Evolutionary conservation across 64 coral and sea anemone species (phyloP).

Genomic region (Platygyra sinensis): DNA sequence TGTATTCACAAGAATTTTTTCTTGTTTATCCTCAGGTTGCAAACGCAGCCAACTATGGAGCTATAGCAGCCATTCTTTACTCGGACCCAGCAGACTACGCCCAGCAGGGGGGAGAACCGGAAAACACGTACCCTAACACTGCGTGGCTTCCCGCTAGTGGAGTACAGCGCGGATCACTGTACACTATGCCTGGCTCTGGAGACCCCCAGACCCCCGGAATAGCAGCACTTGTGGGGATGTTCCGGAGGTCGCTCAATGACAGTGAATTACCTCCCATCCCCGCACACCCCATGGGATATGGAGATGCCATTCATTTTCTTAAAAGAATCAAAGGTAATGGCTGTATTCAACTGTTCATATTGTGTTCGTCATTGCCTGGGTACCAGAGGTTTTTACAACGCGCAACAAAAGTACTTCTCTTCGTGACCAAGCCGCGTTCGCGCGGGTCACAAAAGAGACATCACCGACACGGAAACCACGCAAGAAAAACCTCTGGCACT

Average conservation of each 20-base stretch:
- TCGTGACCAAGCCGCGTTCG: too few species aligned
- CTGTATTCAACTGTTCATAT: too few species aligned
- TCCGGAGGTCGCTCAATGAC: conserved; percentile 44
- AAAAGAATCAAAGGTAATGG: conserved; percentile 53
- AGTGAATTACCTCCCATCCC: conserved; percentile 76
- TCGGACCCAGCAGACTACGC: conserved; percentile 87
- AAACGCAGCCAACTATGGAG: conserved; percentile 69
- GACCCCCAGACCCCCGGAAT: conserved; percentile 76
- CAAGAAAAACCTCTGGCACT: too few species aligned
- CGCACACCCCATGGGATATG: conserved; percentile 85
- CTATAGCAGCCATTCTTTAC: conserved; percentile 69
- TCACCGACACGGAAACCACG: too few species aligned
- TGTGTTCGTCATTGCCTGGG: too few species aligned
- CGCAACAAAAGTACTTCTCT: too few species aligned
- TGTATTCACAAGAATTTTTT: too few species aligned
- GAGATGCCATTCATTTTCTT: conserved; percentile 69
- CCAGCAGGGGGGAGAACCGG: conserved; percentile 20
- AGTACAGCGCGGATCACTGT: conserved; percentile 68
- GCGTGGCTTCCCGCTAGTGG: conserved; percentile 74
- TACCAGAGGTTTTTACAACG: too few species aligned
- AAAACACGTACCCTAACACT: conserved; percentile 70
- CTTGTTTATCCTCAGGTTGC: conserved; percentile 43
- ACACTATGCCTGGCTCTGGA: conserved; percentile 49
- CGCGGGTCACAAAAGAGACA: too few species aligned
- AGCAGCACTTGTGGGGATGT: conserved; percentile 70